Percentiles rank a stretch among this genome's conserved stretches.
These are phyloP conservation scores for Trinorchestia longiramus DNA, from an alignment of 1,140 invertebrate genomes.

Conservation along the genomic window DNA sequence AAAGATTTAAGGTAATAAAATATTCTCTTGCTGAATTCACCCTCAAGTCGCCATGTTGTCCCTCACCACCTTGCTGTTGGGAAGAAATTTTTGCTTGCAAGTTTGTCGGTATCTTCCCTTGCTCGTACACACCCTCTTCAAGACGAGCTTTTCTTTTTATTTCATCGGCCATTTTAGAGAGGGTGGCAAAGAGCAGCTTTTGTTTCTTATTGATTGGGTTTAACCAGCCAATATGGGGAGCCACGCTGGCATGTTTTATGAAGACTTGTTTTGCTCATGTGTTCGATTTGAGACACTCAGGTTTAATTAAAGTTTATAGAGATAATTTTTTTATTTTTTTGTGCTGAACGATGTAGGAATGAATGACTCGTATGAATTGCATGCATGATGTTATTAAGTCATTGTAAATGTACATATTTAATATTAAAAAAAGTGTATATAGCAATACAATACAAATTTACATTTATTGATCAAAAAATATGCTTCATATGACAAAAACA, in stretches of 20 bases:
- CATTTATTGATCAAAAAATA: too few relatives aligned
- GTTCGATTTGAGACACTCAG: not conserved
- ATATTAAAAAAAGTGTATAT: too few relatives aligned
- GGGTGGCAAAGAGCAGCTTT: slow-evolving; percentile 36
- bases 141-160: not conserved
- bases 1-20: too few relatives aligned
- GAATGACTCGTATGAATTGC: too few relatives aligned
- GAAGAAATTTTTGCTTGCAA: not conserved
- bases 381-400: too few relatives aligned
- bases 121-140: not conserved
- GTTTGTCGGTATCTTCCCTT: not conserved
- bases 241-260: not conserved
- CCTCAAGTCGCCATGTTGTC: not conserved
- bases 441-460: too few relatives aligned
- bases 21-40: too few relatives aligned
- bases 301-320: not conserved
- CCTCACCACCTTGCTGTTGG: not conserved
- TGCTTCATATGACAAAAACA: too few relatives aligned
- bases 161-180: slow-evolving; percentile 46
- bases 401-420: too few relatives aligned
- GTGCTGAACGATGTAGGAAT: too few relatives aligned
- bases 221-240: not conserved
- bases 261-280: not conserved
- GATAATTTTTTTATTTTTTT: not conserved
- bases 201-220: slow-evolving; percentile 41